A percentile compares a stretch with the other conserved stretches of the same genome.
Evolutionary conservation across 2,888 invertebrate genomes (phyloP).

Genomic region (Drosophila suboccidentalis): DNA sequence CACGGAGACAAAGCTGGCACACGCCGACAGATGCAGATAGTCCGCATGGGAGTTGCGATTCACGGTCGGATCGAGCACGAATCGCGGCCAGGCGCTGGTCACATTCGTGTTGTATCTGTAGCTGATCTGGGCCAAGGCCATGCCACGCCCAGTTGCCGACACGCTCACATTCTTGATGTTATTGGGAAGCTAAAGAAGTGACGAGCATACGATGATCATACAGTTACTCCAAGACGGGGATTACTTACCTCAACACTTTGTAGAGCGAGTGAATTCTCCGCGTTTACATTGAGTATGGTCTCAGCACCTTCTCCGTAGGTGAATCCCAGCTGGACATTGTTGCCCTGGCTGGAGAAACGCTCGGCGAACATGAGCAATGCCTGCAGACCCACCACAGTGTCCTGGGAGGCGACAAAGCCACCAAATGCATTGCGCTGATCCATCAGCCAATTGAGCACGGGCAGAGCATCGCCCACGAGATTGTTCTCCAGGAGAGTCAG

Average conservation of each 20-base stretch:
- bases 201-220: not conserved
- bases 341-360: conserved; percentile 86
- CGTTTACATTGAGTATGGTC: conserved; percentile 89
- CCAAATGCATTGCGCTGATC: conserved; percentile 89
- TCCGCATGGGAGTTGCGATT: conserved; percentile 93
- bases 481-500: conserved; percentile 89
- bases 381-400: conserved; percentile 91
- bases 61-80: conserved; percentile 94
- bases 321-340: conserved; percentile 87
- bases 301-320: conserved; percentile 86
- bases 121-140: conserved; percentile 92
- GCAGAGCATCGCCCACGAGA: conserved; percentile 85
- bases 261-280: conserved; percentile 92
- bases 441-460: conserved; percentile 91
- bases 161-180: conserved; percentile 89
- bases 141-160: conserved; percentile 92
- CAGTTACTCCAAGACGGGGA: too few relatives aligned
- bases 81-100: conserved; percentile 95
- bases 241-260: conserved; percentile 90
- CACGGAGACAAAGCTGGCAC: conserved; percentile 87
- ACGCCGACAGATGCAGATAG: conserved; percentile 94
- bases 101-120: conserved; percentile 94
- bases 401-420: conserved; percentile 92
- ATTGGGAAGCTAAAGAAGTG: conserved; percentile 74
- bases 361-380: conserved; percentile 88